Evolutionary conservation across 2,888 invertebrate genomes (phyloP).

Genomic region (Sthenelais limicola): DNA sequence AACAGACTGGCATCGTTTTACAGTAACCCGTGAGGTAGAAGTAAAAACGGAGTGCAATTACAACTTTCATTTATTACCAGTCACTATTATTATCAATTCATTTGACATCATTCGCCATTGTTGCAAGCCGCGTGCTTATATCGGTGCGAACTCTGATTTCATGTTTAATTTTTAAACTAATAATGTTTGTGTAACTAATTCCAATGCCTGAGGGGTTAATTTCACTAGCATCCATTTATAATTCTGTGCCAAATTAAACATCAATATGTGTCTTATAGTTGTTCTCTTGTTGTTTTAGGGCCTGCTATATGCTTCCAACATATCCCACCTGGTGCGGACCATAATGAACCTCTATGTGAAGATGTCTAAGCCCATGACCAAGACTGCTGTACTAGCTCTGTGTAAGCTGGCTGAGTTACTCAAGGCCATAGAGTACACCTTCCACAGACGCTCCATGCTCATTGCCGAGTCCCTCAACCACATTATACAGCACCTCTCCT

Average conservation of each 20-base stretch:
- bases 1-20: too few relatives aligned
- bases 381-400: conserved; percentile 81
- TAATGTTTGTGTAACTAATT: too few relatives aligned
- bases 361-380: conserved; percentile 84
- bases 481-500: conserved; percentile 85
- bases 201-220: too few relatives aligned
- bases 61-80: too few relatives aligned
- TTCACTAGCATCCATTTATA: background rate
- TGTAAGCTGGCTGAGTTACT: conserved; percentile 87
- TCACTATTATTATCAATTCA: too few relatives aligned
- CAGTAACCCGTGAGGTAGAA: too few relatives aligned
- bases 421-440: conserved; percentile 82
- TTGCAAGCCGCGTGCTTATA: too few relatives aligned
- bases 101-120: too few relatives aligned
- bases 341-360: conserved; percentile 81
- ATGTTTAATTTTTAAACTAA: too few relatives aligned
- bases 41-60: too few relatives aligned
- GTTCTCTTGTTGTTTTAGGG: conserved; percentile 73
- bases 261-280: background rate
- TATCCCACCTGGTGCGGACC: conserved; percentile 77
- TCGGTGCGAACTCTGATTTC: too few relatives aligned
- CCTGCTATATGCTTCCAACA: conserved; percentile 80
- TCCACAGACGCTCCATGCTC: conserved; percentile 80
- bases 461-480: conserved; percentile 83
- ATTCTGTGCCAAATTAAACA: background rate